phyloP scores from a whole-genome alignment of 92 coral and sea anemone genomes.

The Porites rus region DNA sequence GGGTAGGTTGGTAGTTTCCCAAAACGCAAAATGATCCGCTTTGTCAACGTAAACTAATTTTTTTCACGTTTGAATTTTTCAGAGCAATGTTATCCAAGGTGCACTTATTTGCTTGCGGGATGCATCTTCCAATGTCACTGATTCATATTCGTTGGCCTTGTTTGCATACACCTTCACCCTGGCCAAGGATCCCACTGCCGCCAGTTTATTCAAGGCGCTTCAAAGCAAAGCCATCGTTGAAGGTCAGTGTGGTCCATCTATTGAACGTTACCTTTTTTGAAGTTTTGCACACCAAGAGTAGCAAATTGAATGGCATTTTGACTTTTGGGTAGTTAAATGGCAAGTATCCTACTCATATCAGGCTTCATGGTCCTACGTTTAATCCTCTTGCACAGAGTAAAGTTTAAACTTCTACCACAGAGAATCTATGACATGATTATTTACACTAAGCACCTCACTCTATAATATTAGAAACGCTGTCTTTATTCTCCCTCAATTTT shows the following conservation, averaged over 20 bases:
- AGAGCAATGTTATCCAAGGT: constrained; percentile 66
- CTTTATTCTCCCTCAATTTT: too few species aligned
- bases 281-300: background rate
- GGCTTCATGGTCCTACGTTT: too few species aligned
- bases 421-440: too few species aligned
- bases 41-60: background rate
- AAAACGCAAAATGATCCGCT: too few species aligned
- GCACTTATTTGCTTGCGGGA: constrained; percentile 73
- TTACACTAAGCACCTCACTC: too few species aligned
- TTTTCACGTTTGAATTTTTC: background rate
- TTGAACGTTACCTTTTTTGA: background rate
- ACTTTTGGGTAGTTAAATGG: background rate
- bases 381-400: too few species aligned
- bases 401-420: too few species aligned
- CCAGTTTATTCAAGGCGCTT: constrained; percentile 56
- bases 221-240: constrained; percentile 73
- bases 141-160: constrained; percentile 84
- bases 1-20: too few species aligned
- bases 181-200: constrained; percentile 58
- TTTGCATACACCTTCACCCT: constrained; percentile 80
- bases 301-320: background rate
- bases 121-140: constrained; percentile 60
- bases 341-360: too few species aligned
- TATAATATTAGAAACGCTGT: too few species aligned
- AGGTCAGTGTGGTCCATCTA: constrained; percentile 56